These are phyloP conservation scores for Cherax destructor DNA, from an alignment of 1,140 invertebrate species.

Conservation along the genomic window DNA sequence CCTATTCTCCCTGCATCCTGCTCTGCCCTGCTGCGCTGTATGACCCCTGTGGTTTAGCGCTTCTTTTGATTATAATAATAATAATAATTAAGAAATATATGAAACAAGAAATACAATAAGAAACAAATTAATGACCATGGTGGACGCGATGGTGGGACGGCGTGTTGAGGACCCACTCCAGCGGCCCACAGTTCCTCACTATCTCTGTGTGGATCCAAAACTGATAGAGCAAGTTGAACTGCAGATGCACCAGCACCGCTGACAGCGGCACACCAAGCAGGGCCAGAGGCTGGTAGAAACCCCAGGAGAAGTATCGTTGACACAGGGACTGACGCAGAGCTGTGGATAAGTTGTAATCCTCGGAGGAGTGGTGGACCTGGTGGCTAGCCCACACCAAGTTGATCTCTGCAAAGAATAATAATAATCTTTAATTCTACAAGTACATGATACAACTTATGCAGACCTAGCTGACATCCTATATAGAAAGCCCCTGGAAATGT, in stretches of 20 bases:
- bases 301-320: slow-evolving; percentile 89
- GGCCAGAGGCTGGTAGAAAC: slow-evolving; percentile 77
- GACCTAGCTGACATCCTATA: no score
- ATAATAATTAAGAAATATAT: no score
- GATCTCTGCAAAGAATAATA: slow-evolving; percentile 6
- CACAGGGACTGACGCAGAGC: slow-evolving; percentile 89
- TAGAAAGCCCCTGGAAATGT: no score
- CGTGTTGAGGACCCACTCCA: slow-evolving; percentile 80
- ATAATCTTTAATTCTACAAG: no score
- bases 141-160: slow-evolving; percentile 81
- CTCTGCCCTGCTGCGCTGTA: no score
- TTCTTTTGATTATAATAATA: no score
- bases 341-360: slow-evolving; percentile 94
- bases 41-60: no score
- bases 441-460: no score
- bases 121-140: slow-evolving; percentile 75
- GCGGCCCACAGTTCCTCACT: slow-evolving; percentile 77
- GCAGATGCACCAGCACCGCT: slow-evolving; percentile 75
- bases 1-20: no score
- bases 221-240: slow-evolving; percentile 77
- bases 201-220: slow-evolving; percentile 79
- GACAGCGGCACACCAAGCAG: slow-evolving; percentile 61
- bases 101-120: no score
- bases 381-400: slow-evolving; percentile 92
- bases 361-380: slow-evolving; percentile 97